phyloP scores from a whole-genome alignment of 2,888 invertebrate species.

The Brachynemurus nebulosus region DNA sequence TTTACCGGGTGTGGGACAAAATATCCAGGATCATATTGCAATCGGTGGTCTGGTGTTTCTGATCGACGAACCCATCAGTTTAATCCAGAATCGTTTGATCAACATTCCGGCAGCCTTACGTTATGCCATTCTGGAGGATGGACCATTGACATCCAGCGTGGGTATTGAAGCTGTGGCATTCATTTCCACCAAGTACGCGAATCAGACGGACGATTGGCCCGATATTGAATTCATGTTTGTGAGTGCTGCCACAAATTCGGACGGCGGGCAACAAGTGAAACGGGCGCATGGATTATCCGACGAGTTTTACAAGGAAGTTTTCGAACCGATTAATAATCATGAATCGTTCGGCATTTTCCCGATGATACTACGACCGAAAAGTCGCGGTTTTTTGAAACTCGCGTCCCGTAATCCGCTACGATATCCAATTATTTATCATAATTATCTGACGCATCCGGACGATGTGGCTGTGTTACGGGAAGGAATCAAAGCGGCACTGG shows the following conservation, averaged over 20 bases:
- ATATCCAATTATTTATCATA: slow-evolving; percentile 80
- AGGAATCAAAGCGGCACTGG: slow-evolving; percentile 74
- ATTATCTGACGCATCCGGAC: slow-evolving; percentile 77
- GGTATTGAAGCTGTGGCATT: slow-evolving; percentile 82
- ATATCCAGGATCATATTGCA: slow-evolving; percentile 82
- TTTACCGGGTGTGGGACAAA: slow-evolving; percentile 71
- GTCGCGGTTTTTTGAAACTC: slow-evolving; percentile 65
- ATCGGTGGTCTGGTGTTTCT: slow-evolving; percentile 71
- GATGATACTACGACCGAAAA: slow-evolving; percentile 81
- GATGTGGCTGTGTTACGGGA: slow-evolving; percentile 73
- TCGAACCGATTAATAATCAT: slow-evolving; percentile 50
- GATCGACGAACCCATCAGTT: slow-evolving; percentile 65
- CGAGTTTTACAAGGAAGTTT: slow-evolving; percentile 67
- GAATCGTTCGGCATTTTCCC: slow-evolving; percentile 76
- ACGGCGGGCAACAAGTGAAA: slow-evolving; percentile 63
- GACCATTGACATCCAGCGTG: slow-evolving; percentile 73
- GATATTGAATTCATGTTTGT: slow-evolving; percentile 87
- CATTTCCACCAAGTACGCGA: slow-evolving; percentile 78
- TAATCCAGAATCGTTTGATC: slow-evolving; percentile 67
- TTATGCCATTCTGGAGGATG: slow-evolving; percentile 75
- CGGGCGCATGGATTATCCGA: slow-evolving; percentile 69
- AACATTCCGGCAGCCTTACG: slow-evolving; percentile 70
- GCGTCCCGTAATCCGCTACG: slow-evolving; percentile 54
- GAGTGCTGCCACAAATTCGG: slow-evolving; percentile 66
- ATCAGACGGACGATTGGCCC: slow-evolving; percentile 76